Evolutionary conservation across 2,113 vertebrate genomes (phyloP).

Genomic region (Hippocampus guttulatus): DNA sequence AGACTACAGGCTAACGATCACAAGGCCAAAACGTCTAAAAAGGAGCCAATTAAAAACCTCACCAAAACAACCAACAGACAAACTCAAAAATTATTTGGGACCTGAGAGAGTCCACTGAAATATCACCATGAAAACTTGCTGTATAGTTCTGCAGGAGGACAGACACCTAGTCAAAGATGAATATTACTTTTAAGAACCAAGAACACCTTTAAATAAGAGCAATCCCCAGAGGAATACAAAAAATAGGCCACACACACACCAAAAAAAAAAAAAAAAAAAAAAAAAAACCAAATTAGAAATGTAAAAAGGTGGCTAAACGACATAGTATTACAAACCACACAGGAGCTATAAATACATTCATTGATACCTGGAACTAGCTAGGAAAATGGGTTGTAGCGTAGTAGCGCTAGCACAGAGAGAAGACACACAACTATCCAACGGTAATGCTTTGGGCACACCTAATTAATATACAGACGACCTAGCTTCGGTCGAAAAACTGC

Average conservation of each 20-base stretch:
- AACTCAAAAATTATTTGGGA: conserved; percentile 13
- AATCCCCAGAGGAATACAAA: not conserved
- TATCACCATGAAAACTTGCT: not conserved
- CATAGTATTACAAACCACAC: conserved; percentile 29
- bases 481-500: not conserved
- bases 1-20: conserved; percentile 11
- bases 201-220: conserved; percentile 37
- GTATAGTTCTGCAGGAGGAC: conserved; percentile 11
- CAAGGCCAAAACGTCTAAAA: conserved; percentile 38
- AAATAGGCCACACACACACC: not conserved
- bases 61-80: not conserved
- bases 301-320: conserved; percentile 34
- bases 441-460: not conserved
- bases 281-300: conserved; percentile 3
- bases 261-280: not conserved
- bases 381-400: conserved; percentile 48
- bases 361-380: conserved; percentile 41
- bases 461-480: not conserved
- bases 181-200: conserved; percentile 31
- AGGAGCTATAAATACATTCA: conserved; percentile 57
- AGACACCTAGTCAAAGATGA: conserved; percentile 15
- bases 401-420: conserved; percentile 17
- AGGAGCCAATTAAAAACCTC: not conserved
- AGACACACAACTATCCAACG: conserved; percentile 22
- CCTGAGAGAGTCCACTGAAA: not conserved